Evolutionary conservation across 2,113 vertebrate species (phyloP).

Genomic region (Gobiocypris rarus): DNA sequence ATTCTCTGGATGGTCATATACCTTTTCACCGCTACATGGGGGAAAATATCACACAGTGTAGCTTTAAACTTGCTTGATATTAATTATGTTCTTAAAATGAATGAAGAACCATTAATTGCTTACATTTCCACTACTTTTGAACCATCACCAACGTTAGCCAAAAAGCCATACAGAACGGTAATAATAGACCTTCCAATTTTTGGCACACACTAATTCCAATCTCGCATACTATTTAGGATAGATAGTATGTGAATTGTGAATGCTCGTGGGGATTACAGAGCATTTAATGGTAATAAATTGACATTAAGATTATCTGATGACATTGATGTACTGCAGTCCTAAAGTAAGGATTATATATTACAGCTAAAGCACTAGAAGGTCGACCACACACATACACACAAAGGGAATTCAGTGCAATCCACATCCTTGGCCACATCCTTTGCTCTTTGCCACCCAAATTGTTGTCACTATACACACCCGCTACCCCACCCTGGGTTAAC

Average conservation of each 20-base stretch:
- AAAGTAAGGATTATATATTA: background rate
- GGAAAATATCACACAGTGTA: no score
- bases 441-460: conserved; percentile 44
- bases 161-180: no score
- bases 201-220: background rate
- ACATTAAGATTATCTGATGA: background rate
- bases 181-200: no score
- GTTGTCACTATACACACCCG: conserved; percentile 14
- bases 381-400: conserved; percentile 37
- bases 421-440: conserved; percentile 49
- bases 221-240: background rate
- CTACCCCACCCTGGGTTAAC: conserved; percentile 16
- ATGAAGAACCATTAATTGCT: background rate
- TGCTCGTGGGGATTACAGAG: background rate
- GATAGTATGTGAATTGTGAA: background rate
- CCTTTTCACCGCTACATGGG: no score
- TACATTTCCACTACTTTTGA: no score
- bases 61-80: background rate
- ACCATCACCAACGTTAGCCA: no score
- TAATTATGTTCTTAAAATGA: background rate
- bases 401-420: conserved; percentile 37
- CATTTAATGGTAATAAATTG: background rate
- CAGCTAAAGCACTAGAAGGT: background rate
- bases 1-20: no score
- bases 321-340: background rate